These are phyloP conservation scores for Herpetotheres cachinnans DNA, from an alignment of 2,113 vertebrate species.

Conservation along the genomic window DNA sequence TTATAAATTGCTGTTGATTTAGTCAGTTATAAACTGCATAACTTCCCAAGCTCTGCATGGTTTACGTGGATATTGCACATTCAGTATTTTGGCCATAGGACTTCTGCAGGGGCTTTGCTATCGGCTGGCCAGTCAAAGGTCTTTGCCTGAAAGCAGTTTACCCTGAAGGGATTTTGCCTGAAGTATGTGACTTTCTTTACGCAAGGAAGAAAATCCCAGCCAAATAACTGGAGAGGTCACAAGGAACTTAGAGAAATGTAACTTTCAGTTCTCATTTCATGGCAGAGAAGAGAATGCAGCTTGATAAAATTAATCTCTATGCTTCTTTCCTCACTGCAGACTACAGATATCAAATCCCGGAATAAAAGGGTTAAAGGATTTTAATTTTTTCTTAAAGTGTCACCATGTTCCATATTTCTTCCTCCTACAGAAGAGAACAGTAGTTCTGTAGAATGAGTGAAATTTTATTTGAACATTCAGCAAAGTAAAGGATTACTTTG, in stretches of 20 bases:
- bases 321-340: not conserved
- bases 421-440: not conserved
- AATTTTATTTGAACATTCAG: conserved; percentile 28
- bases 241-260: not conserved
- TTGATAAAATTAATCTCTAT: not conserved
- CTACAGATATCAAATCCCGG: not conserved
- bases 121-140: not conserved
- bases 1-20: not conserved
- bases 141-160: not conserved
- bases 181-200: not conserved
- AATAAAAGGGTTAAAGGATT: not conserved
- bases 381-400: not conserved
- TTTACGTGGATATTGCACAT: not conserved
- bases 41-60: not conserved
- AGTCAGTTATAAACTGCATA: not conserved
- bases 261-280: not conserved
- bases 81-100: not conserved
- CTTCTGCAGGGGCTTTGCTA: not conserved
- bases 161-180: not conserved
- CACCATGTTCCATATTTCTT: conserved; percentile 6
- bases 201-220: not conserved
- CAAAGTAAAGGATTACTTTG: conserved; percentile 30
- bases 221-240: not conserved
- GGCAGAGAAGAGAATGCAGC: not conserved
- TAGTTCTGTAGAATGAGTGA: not conserved